These are phyloP conservation scores for Peromyscus nudipes DNA, from an alignment of 2,797 vertebrate genomes.

Conservation along the genomic window DNA sequence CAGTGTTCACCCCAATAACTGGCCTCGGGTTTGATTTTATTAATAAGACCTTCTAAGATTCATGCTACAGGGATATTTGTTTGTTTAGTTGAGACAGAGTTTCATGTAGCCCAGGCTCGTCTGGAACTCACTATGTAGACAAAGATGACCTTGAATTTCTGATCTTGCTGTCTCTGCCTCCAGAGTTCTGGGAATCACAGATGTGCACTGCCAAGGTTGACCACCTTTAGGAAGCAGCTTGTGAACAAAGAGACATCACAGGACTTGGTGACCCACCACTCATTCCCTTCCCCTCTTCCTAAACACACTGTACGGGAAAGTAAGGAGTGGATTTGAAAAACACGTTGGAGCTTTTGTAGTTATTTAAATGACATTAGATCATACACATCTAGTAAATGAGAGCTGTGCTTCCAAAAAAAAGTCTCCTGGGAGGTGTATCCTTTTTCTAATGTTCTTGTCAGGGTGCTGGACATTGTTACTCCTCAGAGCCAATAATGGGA, in stretches of 20 bases:
- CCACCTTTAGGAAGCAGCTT: not conserved
- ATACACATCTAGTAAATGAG: conserved; percentile 45
- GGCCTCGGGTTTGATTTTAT: too few species aligned
- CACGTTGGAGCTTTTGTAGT: conserved; percentile 48
- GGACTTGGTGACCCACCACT: not conserved
- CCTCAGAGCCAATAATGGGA: not conserved
- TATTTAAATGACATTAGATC: conserved; percentile 55
- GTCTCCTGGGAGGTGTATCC: conserved; percentile 29
- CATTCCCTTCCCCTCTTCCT: not conserved
- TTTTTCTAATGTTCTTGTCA: conserved; percentile 24
- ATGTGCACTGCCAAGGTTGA: not conserved
- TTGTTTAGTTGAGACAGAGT: not conserved
- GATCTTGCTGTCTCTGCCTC: not conserved
- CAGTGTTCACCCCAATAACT: too few species aligned
- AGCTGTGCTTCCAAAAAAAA: not conserved
- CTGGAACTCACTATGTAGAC: not conserved
- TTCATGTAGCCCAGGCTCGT: not conserved
- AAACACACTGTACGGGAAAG: conserved; percentile 35
- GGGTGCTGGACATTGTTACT: not conserved
- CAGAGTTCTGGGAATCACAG: not conserved
- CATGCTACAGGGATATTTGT: not conserved
- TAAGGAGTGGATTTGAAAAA: conserved; percentile 55
- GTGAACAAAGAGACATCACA: not conserved
- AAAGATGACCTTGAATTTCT: not conserved
- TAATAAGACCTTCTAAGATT: too few species aligned